Percentiles rank a stretch among this genome's conserved stretches.
phyloP scores from a whole-genome alignment of 1,140 invertebrate genomes.

The Cardiocondyla obscurior region DNA sequence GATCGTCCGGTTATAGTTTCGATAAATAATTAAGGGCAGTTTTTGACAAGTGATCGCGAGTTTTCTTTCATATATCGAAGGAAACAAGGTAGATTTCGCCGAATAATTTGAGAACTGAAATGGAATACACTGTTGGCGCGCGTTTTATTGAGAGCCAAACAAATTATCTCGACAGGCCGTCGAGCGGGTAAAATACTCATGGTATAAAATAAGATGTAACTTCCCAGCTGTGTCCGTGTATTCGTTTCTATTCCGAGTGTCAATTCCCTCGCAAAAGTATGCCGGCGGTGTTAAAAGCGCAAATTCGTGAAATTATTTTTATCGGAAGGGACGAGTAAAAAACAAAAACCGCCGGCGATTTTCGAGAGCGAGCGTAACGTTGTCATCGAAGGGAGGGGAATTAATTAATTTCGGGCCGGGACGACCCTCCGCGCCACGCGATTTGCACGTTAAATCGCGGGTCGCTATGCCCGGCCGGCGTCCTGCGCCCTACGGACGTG shows the following conservation, averaged over 20 bases:
- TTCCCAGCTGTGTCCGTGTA: background rate
- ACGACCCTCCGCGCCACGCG: background rate
- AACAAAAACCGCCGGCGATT: background rate
- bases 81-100: background rate
- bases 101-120: background rate
- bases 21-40: background rate
- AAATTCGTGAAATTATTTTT: background rate
- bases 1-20: background rate
- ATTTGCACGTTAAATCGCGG: conserved; percentile 9
- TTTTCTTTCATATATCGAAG: background rate
- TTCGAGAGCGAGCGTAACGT: background rate
- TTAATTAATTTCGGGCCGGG: conserved; percentile 24
- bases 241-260: background rate
- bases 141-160: background rate
- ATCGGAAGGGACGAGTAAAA: background rate
- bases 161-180: background rate
- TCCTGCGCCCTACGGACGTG: conserved; percentile 10
- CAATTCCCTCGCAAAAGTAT: background rate
- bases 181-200: background rate
- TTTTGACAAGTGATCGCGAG: background rate
- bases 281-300: background rate
- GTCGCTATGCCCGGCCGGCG: background rate
- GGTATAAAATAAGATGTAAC: background rate
- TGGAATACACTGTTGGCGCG: background rate
- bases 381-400: conserved; percentile 6